These are phyloP conservation scores for Pangasius djambal DNA, from an alignment of 2,797 vertebrate species.

Conservation along the genomic window DNA sequence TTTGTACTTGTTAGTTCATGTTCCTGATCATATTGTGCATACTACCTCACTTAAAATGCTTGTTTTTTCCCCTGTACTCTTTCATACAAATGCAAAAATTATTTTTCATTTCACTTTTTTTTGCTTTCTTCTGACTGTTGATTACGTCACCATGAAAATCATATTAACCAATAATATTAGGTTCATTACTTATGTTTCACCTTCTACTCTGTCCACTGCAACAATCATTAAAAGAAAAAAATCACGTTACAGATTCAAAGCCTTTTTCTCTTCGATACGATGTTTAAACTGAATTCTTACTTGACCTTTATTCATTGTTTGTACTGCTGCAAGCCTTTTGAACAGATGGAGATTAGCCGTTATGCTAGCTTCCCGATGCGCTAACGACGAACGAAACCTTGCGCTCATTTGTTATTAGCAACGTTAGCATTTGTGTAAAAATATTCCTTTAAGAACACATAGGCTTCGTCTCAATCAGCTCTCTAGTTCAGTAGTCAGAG, in stretches of 20 bases:
- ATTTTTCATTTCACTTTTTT: background rate
- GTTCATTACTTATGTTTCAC: background rate
- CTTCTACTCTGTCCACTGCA: background rate
- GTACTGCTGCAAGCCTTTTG: background rate
- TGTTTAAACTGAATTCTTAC: background rate
- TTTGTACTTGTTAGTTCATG: background rate
- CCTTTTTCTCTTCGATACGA: background rate
- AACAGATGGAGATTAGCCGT: background rate
- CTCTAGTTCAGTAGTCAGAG: too few species aligned
- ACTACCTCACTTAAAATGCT: background rate
- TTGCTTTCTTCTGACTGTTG: background rate
- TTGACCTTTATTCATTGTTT: background rate
- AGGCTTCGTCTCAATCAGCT: too few species aligned
- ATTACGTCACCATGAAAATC: background rate
- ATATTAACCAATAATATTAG: background rate
- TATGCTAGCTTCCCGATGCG: background rate
- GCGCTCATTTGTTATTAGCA: background rate
- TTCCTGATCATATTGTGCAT: background rate
- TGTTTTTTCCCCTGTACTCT: background rate
- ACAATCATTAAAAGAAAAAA: background rate
- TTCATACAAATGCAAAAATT: background rate
- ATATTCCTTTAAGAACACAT: background rate
- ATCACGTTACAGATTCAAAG: background rate
- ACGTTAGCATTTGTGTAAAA: background rate
- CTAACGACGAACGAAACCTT: background rate